Base-by-base conservation (phyloP, 2,113 vertebrate species). In the Rhinoderma darwinii region DNA sequence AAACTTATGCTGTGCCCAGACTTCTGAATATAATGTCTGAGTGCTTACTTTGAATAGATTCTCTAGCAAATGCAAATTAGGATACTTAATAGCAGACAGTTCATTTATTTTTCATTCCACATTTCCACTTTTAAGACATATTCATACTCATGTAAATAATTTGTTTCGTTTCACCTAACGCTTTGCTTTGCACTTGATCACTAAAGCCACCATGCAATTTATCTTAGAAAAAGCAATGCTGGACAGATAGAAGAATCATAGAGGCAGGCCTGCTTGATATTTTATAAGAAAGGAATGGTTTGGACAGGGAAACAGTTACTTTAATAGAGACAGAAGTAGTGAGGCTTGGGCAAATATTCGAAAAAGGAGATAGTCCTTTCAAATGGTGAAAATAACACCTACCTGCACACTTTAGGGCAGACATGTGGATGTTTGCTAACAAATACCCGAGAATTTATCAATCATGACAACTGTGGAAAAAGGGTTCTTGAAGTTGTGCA, bases 21-120 rank as follows among this genome's bases (percentile, higher is more conserved):
- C 44, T 51, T 83, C 66, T 83, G 37, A 72, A 54, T 73, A 73
- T 56, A 54, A 20, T 51, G 70, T 68, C 8, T 70, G 30, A 82
- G 39, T 14, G n/a, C 43, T 37, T 73, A 25, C 44, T 37, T 41
- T 44, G 63, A 20, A 66, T 82, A 44, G n/a, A 82, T 82, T 47
- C 56, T 27, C 32, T 54, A 32, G 32, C 32, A 59, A 79, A 79
- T 79, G 77, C 30, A 30, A 50, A 77, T 47, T 20, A 30, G n/a
- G 8, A 35, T 11, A 18, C 22, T 56, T 18, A 22, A 35, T 2
- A 78, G 30, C 17, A 18, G 17, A 18, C 44, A 32, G 25, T 14
- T 14, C 51, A 79, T 79, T 25, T 79, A 37, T 35, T 54, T 56
- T 56, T 54, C 75, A 66, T 54, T n/a, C 32, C 6, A 12, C 17